These are phyloP conservation scores for Andricus quercusramuli DNA, from an alignment of 2,888 invertebrate genomes.

Conservation along the genomic window DNA sequence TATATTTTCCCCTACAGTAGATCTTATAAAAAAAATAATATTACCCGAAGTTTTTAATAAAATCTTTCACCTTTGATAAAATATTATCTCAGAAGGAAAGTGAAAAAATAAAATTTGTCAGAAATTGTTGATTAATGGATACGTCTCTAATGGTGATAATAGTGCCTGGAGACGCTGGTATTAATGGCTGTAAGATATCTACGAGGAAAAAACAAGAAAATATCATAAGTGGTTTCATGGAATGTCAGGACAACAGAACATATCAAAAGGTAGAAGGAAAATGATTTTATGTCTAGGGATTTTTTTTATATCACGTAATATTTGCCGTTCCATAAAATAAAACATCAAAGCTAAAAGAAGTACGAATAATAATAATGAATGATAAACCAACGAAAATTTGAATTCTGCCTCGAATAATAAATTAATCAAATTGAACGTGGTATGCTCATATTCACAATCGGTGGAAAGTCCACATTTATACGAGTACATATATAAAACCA, in stretches of 20 bases:
- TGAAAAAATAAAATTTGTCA: background rate
- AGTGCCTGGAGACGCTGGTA: background rate
- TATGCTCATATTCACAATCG: background rate
- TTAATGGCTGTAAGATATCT: background rate
- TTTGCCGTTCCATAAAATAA: background rate
- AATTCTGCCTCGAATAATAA: background rate
- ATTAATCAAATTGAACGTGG: background rate
- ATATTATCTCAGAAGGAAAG: background rate
- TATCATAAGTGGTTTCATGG: conserved; percentile 10
- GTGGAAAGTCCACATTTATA: background rate
- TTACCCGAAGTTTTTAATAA: background rate
- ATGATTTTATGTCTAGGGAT: background rate
- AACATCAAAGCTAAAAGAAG: background rate
- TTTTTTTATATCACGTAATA: background rate
- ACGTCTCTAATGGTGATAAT: conserved; percentile 29
- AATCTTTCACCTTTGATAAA: background rate
- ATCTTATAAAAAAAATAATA: background rate
- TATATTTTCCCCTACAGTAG: too few relatives aligned
- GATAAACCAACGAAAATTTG: background rate
- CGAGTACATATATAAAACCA: background rate
- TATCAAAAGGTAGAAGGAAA: background rate
- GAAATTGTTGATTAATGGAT: background rate
- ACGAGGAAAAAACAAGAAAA: conserved; percentile 7
- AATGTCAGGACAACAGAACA: background rate
- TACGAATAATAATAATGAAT: background rate